Base-by-base conservation (phyloP, 1,140 invertebrate species). In the Solen grandis region DNA sequence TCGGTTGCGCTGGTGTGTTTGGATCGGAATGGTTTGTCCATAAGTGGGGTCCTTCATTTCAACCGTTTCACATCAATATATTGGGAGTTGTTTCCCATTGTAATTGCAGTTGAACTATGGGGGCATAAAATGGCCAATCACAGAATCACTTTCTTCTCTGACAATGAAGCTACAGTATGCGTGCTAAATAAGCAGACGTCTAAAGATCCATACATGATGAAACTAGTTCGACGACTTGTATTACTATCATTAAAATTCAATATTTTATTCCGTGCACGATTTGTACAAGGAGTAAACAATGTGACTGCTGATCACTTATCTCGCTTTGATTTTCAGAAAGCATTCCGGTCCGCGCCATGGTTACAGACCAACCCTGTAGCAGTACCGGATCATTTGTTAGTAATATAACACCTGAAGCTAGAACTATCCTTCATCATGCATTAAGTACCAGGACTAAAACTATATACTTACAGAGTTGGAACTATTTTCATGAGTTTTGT, bases 11-110 rank as follows among this genome's bases (percentile, higher is more conserved):
- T n/a, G 72, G 27, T 5, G 54, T 74, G 13, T 82, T 75, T 65
- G 54, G 81, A 10, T 27, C 33, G 5, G 29, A 77, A 65, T 70
- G 74, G 57, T 65, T 82, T 69, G 35, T 29, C 27, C 8, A 65
- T 14, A 52, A 29, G 25, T 82, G 63, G 65, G n/a, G 19, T 5
- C 1, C 16, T 0, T 8, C 16, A 38, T 65, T 73, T n/a, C 0
- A 62, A 38, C 3, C 19, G 8, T 57, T 55, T 29, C 31, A 65
- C 46, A 81, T 81, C n/a, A 81, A 55, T 46, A 50, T 57, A 1
- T n/a, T 73, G n/a, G 46, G 66, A 82, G 19, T 27, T 82, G 22
- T 77, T 82, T 50, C 74, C 81, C 10, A 78, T 75, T 22, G 52
- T 76, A 13, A 16, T 82, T n/a, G 80, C 70, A 22, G 38, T 69